Evolutionary conservation across 2,797 vertebrate genomes (phyloP).

Genomic region (Apogon talboti): DNA sequence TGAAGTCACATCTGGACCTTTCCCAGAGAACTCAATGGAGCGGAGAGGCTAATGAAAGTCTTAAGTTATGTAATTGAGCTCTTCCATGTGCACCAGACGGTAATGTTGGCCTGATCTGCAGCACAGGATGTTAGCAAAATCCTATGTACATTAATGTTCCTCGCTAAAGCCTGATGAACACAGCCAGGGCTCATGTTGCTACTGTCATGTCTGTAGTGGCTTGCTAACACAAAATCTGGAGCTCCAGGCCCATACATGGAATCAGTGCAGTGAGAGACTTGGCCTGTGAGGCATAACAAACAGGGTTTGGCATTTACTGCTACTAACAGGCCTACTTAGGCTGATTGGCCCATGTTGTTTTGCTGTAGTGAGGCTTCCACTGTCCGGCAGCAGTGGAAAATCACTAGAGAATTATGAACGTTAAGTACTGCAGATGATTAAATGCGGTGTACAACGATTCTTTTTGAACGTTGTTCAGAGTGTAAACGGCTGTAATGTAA

Average conservation of each 20-base stretch:
- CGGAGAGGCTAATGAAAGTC: conserved; percentile 79
- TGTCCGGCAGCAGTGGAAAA: conserved; percentile 70
- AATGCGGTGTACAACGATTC: conserved; percentile 60
- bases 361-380: conserved; percentile 49
- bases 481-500: conserved; percentile 62
- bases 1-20: conserved; percentile 82
- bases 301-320: conserved; percentile 65
- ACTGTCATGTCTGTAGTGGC: conserved; percentile 44
- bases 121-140: conserved; percentile 63
- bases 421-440: conserved; percentile 58
- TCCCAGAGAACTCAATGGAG: conserved; percentile 77
- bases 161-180: conserved; percentile 28
- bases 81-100: conserved; percentile 76
- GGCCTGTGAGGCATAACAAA: conserved; percentile 66
- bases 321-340: conserved; percentile 60
- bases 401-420: conserved; percentile 59
- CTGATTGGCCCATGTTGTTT: conserved; percentile 66
- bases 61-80: conserved; percentile 82
- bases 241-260: conserved; percentile 65
- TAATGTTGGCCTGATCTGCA: conserved; percentile 58
- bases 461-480: conserved; percentile 66
- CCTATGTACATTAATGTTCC: conserved; percentile 53
- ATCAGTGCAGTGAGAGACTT: conserved; percentile 42
- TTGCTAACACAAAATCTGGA: conserved; percentile 29
- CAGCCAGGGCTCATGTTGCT: conserved; percentile 36